Evolutionary conservation across 2,797 vertebrate genomes (phyloP).

Genomic region (Pipistrellus pygmaeus): DNA sequence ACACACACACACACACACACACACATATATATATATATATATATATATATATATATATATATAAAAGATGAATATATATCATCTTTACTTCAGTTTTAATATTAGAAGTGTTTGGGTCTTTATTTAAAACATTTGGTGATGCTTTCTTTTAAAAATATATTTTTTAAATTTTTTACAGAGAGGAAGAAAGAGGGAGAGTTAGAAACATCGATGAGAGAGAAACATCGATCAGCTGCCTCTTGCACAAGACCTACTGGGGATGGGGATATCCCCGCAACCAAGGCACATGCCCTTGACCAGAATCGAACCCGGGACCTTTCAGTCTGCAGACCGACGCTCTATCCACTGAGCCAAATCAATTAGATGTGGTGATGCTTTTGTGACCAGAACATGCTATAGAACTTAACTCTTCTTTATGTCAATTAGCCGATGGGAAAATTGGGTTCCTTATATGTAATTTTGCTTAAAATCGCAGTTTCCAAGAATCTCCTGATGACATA

Average conservation of each 20-base stretch:
- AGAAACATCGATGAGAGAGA: too few species aligned
- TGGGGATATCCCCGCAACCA: too few species aligned
- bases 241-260: too few species aligned
- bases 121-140: background rate
- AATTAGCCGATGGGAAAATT: background rate
- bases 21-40: too few species aligned
- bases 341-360: too few species aligned
- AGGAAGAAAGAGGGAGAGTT: too few species aligned
- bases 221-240: too few species aligned
- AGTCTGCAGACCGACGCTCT: too few species aligned
- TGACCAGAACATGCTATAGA: background rate
- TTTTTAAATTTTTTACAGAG: too few species aligned
- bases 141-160: background rate
- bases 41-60: background rate
- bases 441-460: background rate
- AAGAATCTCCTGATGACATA: background rate
- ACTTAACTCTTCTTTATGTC: background rate
- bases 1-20: too few species aligned
- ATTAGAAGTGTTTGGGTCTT: background rate
- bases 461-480: background rate
- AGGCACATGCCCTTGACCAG: too few species aligned
- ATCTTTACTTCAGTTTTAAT: background rate
- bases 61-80: background rate
- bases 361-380: background rate
- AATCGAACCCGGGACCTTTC: too few species aligned